Evolutionary conservation across 2,888 invertebrate species (phyloP), one percentile per base, ranked within the genome.

Genomic region (Rhodophaea formosa): DNA sequence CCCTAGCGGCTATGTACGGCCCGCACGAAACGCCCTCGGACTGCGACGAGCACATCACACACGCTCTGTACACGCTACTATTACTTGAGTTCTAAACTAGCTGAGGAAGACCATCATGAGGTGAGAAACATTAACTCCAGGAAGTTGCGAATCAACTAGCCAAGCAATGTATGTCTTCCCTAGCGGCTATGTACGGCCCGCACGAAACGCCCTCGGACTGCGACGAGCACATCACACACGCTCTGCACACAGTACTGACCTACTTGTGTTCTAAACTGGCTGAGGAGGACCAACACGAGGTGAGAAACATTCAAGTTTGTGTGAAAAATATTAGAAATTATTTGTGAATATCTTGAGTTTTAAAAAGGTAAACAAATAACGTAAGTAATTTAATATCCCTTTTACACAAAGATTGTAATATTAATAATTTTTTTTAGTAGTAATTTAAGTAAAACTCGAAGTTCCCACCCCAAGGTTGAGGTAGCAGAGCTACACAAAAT

Each of bases 81-180:
- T 0, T 97, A 96, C 78, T 87, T 99, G 60, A 94, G 97, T 32
- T 93, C 95, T 60, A 94, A 96, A 74, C 92, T 99, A 55, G 91
- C 93, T 7, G 93, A 93, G 52, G 93, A 94, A 8, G 93, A 95
- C 56, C 95, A 96, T 1, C 95, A 96, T 79, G 96, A 97, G 92
- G 96, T 95, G 75, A 69, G 14, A 23, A 23, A 23, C 5, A 23
- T 23, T 23, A 5, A 59, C 64, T 64, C n/a, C 94, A 99, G 93
- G 97, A 98, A 85, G 94, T 97, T 23, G 94, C 97, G n/a, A 99
- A 99, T 80, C 95, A 95, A 69, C 91, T 99, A 68, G 98, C 99
- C 0, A 96, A 97, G 80, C 93, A 96, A 75, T 95, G 97, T 53
- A 94, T 98, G 6, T 86, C 93, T 54, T 98, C 98, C 0, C 95